Evolutionary conservation across 2,113 vertebrate genomes (phyloP), one percentile per base, ranked within the genome.

Genomic region (Mobula hypostoma): DNA sequence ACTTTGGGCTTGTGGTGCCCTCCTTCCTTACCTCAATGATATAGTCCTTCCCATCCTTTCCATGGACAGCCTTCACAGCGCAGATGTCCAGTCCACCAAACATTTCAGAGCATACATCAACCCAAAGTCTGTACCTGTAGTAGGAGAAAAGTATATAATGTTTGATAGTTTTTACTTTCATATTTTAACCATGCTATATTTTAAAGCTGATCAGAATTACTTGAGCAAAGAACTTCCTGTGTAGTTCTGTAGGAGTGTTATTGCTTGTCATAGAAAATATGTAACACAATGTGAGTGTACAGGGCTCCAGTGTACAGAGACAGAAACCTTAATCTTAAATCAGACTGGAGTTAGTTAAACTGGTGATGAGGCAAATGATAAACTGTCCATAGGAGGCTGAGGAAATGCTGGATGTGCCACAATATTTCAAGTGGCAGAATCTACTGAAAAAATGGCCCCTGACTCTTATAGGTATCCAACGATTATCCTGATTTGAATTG

Each of bases 11-110:
- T 29, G 85, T 63, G 21, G 61, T 29, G 2, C 6, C 15, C 83
- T 32, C 36, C 19, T 48, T 29, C 66, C 91, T 97, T 96, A 99
- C 98, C 98, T 99, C 99, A 95, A 98, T 99, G 95, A 99, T 98
- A 96, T 99, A 99, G 97, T 99, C 99, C 95, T 98, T 99, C 80
- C 98, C 98, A 94, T 99, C 98, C 95, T 99, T 99, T 80, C 99
- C 99, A 94, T 99, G 98, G 19, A 99, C 98, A 95, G 98, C 98
- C 97, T 99, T 99, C 94, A 99, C 98, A 17, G 98, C 99, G 96
- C 99, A 99, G 97, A 99, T 98, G 92, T 99, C 99, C 96, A 99
- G 96, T 17, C 98, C 98, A 90, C 98, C 98, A 94, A 99, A 99
- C 94, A 99, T 98, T 95, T 99, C 98, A 80, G 98, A 98, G 80